phyloP scores from a whole-genome alignment of 2,888 invertebrate genomes.

The Quadroppia sp. region DNA sequence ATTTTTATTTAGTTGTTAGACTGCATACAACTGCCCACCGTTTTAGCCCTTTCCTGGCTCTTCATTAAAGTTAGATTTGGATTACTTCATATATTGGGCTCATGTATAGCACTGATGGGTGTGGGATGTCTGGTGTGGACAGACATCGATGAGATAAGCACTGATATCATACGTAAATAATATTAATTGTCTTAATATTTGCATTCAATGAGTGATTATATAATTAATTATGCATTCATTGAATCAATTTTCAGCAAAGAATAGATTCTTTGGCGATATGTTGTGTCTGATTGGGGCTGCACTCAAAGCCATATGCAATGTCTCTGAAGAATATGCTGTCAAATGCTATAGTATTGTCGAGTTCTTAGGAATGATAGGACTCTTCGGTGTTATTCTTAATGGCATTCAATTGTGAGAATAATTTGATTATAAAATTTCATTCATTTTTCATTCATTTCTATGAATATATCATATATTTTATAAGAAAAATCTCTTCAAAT shows the following conservation, averaged over 20 bases:
- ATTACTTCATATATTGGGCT: conserved; percentile 71
- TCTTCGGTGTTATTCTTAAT: conserved; percentile 72
- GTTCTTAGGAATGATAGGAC: conserved; percentile 73
- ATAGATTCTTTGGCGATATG: conserved; percentile 76
- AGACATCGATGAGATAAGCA: conserved; percentile 62
- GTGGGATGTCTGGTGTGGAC: conserved; percentile 78
- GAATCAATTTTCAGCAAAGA: conserved; percentile 61
- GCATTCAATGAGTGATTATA: neutral
- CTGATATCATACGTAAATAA: conserved; percentile 46
- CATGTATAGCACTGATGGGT: conserved; percentile 72
- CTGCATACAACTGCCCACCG: conserved; percentile 78
- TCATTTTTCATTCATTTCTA: neutral
- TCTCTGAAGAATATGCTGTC: conserved; percentile 74
- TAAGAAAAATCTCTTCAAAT: neutral
- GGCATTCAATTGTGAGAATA: conserved; percentile 70
- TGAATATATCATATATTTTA: neutral
- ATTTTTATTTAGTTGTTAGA: conserved; percentile 65
- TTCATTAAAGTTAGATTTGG: conserved; percentile 71
- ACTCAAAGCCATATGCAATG: conserved; percentile 72
- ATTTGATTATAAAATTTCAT: neutral
- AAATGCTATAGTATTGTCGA: conserved; percentile 70
- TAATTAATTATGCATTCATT: neutral
- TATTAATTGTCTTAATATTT: neutral
- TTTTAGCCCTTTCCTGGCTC: conserved; percentile 69
- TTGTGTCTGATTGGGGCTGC: conserved; percentile 72